phyloP scores from a whole-genome alignment of 2,113 vertebrate species.

The Prunella fulvescens region DNA sequence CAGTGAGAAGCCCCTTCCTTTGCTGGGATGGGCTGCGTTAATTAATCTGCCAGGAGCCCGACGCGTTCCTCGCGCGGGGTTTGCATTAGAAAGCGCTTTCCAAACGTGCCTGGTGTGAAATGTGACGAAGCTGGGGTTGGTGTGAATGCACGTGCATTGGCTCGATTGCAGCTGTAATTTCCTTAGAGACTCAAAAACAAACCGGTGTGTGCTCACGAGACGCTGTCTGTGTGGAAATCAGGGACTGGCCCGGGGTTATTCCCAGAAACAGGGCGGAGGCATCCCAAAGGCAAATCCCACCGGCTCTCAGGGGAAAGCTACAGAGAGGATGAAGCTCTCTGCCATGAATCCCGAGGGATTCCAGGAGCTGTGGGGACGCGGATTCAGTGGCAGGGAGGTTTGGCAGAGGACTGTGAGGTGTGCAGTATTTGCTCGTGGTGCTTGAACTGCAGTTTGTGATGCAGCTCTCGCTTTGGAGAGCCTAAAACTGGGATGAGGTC shows the following conservation, averaged over 20 bases:
- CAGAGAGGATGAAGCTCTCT: not conserved
- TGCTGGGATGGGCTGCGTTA: rapidly evolving
- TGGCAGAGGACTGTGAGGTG: not conserved
- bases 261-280: not conserved
- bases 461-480: not conserved
- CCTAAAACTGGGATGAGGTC: not conserved
- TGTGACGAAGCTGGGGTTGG: not conserved
- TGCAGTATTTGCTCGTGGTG: rapidly evolving
- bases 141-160: rapidly evolving
- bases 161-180: not conserved
- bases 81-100: not conserved
- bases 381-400: rapidly evolving
- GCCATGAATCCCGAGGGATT: not conserved
- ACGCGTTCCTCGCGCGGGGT: rapidly evolving
- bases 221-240: rapidly evolving
- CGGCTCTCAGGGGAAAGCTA: not conserved
- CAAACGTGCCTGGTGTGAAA: not conserved
- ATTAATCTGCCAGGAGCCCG: rapidly evolving
- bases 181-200: not conserved
- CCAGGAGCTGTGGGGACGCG: not conserved
- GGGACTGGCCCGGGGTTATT: not conserved
- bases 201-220: rapidly evolving
- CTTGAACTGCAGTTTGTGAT: not conserved
- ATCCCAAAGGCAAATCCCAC: not conserved
- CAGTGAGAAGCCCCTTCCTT: rapidly evolving